Conservation (phyloP, 2,113 vertebrate genomes). For the Zosterops hypoxanthus region DNA sequence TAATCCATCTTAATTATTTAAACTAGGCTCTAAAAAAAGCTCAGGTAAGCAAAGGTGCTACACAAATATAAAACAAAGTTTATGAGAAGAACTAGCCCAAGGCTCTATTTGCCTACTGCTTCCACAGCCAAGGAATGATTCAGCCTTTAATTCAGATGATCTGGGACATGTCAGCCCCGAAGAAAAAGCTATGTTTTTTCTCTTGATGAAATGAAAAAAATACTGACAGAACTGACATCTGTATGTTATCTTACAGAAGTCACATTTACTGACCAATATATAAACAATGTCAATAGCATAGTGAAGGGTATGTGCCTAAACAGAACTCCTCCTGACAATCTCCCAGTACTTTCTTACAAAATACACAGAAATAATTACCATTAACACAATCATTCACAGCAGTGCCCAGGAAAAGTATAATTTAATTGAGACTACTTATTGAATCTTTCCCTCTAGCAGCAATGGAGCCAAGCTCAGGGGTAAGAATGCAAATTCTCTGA, state of each 20-base stretch:
- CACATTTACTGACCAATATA: background rate
- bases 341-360: background rate
- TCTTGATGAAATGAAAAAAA: background rate
- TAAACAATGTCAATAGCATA: background rate
- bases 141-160: background rate
- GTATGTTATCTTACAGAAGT: background rate
- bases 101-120: background rate
- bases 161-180: background rate
- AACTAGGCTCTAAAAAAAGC: background rate
- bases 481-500: background rate
- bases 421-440: background rate
- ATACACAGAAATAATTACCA: background rate
- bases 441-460: background rate
- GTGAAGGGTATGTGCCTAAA: background rate
- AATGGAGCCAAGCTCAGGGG: background rate
- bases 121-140: background rate
- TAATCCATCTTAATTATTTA: background rate
- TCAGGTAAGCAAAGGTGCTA: background rate
- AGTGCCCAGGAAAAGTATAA: background rate
- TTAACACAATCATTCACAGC: background rate
- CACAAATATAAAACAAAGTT: background rate
- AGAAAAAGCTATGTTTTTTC: background rate
- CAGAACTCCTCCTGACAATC: background rate
- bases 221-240: background rate
- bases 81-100: background rate